phyloP scores from a whole-genome alignment of 2,888 invertebrate species.

The Sinopyrophorus schimmeli region DNA sequence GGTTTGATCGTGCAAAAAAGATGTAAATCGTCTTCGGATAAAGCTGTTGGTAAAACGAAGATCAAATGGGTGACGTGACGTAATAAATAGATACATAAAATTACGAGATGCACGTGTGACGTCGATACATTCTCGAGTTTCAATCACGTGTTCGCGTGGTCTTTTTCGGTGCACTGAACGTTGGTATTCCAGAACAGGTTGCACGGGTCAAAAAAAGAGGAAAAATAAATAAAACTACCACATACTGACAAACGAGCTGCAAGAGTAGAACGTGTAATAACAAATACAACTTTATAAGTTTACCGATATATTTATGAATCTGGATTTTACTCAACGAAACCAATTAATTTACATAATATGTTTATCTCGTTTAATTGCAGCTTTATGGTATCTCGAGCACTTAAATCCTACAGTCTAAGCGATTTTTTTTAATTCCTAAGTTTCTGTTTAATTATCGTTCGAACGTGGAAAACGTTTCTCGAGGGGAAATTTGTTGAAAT shows the following conservation, averaged over 20 bases:
- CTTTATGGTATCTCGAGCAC: no score
- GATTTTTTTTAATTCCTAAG: no score
- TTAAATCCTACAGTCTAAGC: no score
- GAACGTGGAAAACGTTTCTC: no score
- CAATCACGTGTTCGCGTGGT: slow-evolving; percentile 11
- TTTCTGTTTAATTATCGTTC: no score
- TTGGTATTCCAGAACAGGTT: slow-evolving; percentile 18
- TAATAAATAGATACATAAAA: no score
- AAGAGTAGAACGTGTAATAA: slow-evolving; percentile 7
- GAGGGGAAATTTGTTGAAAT: no score
- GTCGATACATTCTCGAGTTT: slow-evolving; percentile 10
- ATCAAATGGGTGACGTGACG: no score
- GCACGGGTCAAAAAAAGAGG: slow-evolving; percentile 9
- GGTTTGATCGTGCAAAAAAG: no score
- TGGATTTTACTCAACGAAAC: background rate
- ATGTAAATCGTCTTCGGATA: no score
- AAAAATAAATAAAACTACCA: slow-evolving; percentile 9
- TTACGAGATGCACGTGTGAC: slow-evolving; percentile 14
- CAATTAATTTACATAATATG: slow-evolving; percentile 3
- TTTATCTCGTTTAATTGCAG: no score
- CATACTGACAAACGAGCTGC: slow-evolving; percentile 9
- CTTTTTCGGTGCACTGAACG: slow-evolving; percentile 16
- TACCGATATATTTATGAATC: background rate
- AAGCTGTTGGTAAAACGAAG: no score
- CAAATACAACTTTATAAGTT: slow-evolving; percentile 5